Evolutionary conservation across 2,797 vertebrate genomes (phyloP).

Genomic region (Anguilla pacifica): DNA sequence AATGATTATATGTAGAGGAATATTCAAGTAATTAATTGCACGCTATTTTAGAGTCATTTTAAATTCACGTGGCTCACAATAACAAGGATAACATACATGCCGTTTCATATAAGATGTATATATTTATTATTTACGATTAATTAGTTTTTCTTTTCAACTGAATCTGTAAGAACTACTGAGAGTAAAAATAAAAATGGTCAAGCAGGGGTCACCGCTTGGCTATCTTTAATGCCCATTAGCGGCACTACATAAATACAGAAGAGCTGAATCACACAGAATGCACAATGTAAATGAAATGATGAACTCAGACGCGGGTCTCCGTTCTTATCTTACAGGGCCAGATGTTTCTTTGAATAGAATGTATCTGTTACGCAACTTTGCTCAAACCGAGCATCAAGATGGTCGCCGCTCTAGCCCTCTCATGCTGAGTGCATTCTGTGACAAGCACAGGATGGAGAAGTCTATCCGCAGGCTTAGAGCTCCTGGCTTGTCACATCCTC

Average conservation of each 20-base stretch:
- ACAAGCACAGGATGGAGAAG: not conserved
- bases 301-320: not conserved
- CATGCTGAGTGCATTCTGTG: not conserved
- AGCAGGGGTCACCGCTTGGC: not conserved
- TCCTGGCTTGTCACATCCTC: constrained; percentile 22
- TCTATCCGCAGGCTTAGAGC: constrained; percentile 18
- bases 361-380: not conserved
- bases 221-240: not conserved
- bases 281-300: constrained; percentile 13
- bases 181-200: not conserved
- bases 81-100: not conserved
- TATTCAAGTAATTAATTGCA: not conserved
- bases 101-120: not conserved
- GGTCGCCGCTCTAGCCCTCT: constrained; percentile 6
- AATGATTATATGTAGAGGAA: not conserved
- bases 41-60: not conserved
- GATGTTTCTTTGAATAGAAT: not conserved
- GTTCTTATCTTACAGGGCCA: constrained; percentile 10
- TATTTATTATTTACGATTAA: not conserved
- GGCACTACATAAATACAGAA: not conserved
- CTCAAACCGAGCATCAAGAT: constrained; percentile 13
- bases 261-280: not conserved
- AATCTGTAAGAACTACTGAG: not conserved
- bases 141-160: not conserved
- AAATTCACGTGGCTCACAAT: not conserved